Evolutionary conservation across 1,140 invertebrate genomes (phyloP), one percentile per base, ranked within the genome.

Genomic region (Lordiphosa stackelbergi): DNA sequence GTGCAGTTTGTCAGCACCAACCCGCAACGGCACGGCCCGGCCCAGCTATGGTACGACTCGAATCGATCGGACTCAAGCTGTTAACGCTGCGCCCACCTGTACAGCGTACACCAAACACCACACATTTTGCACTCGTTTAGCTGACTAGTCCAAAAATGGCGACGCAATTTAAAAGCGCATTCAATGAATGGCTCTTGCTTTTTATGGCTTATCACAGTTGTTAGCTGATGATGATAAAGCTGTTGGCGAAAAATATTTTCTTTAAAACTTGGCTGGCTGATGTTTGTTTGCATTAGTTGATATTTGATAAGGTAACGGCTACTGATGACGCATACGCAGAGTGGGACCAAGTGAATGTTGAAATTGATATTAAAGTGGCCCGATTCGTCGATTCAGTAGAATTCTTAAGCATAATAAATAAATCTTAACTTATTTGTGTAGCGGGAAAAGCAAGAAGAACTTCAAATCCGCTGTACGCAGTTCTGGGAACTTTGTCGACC

Each of bases 1-100:
- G 75, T 79, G 75, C 75, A 79, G 75, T 79, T 81, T 79, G 75
- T 79, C 74, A 81, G 71, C 74, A 55, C 66, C 48, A 52, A 46
- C 28, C 31, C 31, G 43, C 13, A 46, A 24, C 65, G 55, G 8
- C 45, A 34, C 41, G 45, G 16, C 55, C 37, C 62, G 38, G 19
- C 19, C 19, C 41, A 42, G n/a, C 11, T 5, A 35, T 49, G 37
- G 11, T 22, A 16, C 31, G 36, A 28, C 16, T 6, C 52, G 58
- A 61, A 41, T 49, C 16, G 53, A 69, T 64, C 42, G 40, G 35
- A 46, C 37, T 37, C 16, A 49, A 49, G 35, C 47, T 35, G 34
- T 51, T 61, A 12, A 12, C 43, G 53, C 75, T 75, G 75, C 74
- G 74, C 74, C 74, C 74, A 79, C 74, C 74, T 79, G 74, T 69